Evolutionary conservation across 92 coral and sea anemone genomes (phyloP).

Genomic region (Porites lobata): DNA sequence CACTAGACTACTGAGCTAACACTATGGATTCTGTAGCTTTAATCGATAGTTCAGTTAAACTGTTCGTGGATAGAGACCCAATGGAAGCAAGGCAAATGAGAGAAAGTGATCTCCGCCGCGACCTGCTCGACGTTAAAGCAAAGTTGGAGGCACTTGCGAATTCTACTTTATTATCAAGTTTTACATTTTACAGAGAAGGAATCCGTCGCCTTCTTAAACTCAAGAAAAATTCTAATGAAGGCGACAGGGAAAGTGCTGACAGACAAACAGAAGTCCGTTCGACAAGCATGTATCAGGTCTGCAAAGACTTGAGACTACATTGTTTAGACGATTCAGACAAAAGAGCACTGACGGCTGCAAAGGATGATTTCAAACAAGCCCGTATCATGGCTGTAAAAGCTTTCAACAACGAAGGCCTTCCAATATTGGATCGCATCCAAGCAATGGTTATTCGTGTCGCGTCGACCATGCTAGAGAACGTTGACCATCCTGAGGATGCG

Average conservation of each 20-base stretch:
- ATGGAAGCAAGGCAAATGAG: neutral
- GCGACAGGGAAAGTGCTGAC: neutral
- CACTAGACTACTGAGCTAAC: too few species aligned
- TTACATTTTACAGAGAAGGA: neutral
- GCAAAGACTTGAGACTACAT: neutral
- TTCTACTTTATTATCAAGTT: neutral
- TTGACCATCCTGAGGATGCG: slow-evolving; percentile 18
- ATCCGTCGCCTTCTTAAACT: neutral
- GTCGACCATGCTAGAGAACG: slow-evolving; percentile 7
- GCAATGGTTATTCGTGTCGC: slow-evolving; percentile 23
- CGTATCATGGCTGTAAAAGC: slow-evolving; percentile 1
- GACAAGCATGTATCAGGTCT: neutral
- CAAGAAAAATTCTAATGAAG: too few species aligned
- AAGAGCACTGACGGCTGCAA: neutral
- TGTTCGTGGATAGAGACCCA: neutral
- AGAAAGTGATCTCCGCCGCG: neutral
- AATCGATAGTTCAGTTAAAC: neutral
- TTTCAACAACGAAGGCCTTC: neutral
- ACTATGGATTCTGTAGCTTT: neutral
- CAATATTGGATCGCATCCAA: neutral
- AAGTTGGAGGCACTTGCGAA: slow-evolving; percentile 5
- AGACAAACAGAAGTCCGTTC: neutral
- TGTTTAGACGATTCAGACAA: neutral
- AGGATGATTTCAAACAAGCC: slow-evolving; percentile 4
- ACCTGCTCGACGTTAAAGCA: neutral